Conservation (phyloP, 2,888 invertebrate genomes). For the Linnaemya vulpina region DNA sequence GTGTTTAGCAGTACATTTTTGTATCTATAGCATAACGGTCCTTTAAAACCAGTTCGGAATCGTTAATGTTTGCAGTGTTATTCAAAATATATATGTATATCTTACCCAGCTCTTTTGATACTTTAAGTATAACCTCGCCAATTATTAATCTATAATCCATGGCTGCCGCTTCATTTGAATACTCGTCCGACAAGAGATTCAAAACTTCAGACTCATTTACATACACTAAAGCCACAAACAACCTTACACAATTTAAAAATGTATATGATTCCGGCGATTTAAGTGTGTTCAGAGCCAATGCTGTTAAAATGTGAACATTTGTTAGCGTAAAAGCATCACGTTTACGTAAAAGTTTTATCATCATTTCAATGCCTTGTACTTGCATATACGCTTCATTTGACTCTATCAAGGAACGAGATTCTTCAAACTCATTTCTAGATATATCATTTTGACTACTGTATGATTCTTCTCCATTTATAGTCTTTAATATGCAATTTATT, state of each 20-base stretch:
- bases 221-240: conserved; percentile 79
- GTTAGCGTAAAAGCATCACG: conserved; percentile 76
- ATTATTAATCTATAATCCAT: conserved; percentile 81
- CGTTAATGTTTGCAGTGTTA: background rate
- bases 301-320: conserved; percentile 80
- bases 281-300: conserved; percentile 79
- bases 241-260: conserved; percentile 81
- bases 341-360: conserved; percentile 78
- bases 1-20: conserved; percentile 80
- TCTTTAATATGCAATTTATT: conserved; percentile 18
- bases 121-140: conserved; percentile 82
- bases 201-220: conserved; percentile 80
- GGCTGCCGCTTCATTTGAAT: conserved; percentile 76
- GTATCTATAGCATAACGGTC: conserved; percentile 80
- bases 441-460: background rate
- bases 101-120: conserved; percentile 79
- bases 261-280: conserved; percentile 81
- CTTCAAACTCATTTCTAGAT: conserved; percentile 66
- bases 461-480: background rate
- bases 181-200: conserved; percentile 81
- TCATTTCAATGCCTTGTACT: conserved; percentile 81
- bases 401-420: conserved; percentile 78
- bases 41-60: conserved; percentile 71
- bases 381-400: conserved; percentile 79
- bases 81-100: background rate